These are phyloP conservation scores for Pandemis cinnamomeana DNA, from an alignment of 2,888 invertebrate species.

Conservation along the genomic window DNA sequence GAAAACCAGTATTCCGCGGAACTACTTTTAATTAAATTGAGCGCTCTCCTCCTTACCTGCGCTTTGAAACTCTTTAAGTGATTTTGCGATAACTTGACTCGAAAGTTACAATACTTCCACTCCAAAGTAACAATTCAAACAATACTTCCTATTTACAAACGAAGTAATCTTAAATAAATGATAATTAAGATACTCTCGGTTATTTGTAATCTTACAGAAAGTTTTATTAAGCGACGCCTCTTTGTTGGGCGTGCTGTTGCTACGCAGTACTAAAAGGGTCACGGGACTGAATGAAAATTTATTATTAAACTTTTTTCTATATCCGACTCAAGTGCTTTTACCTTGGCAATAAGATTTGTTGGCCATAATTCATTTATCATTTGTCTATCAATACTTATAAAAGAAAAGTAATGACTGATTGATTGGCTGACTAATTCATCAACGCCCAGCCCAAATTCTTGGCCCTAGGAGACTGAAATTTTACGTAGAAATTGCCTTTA, in stretches of 20 bases:
- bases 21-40: conserved; percentile 72
- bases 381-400: too few species aligned
- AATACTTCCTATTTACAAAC: conserved; percentile 29
- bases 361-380: too few species aligned
- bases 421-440: too few species aligned
- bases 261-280: not conserved
- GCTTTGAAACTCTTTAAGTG: conserved; percentile 67
- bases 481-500: too few species aligned
- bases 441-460: too few species aligned
- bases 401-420: too few species aligned
- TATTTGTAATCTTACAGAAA: not conserved
- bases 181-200: conserved; percentile 5
- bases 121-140: conserved; percentile 58
- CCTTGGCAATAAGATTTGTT: too few species aligned
- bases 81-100: conserved; percentile 67
- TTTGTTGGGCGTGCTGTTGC: not conserved
- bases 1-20: conserved; percentile 43
- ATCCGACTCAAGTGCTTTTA: too few species aligned
- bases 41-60: conserved; percentile 64
- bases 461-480: too few species aligned
- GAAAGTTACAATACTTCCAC: conserved; percentile 53
- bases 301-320: not conserved
- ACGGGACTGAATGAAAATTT: not conserved
- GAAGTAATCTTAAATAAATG: conserved; percentile 8
- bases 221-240: not conserved